Percentiles rank a stretch among this genome's conserved stretches.
phyloP scores from a whole-genome alignment of 2,113 vertebrate genomes.

The Pseudorasbora parva region DNA sequence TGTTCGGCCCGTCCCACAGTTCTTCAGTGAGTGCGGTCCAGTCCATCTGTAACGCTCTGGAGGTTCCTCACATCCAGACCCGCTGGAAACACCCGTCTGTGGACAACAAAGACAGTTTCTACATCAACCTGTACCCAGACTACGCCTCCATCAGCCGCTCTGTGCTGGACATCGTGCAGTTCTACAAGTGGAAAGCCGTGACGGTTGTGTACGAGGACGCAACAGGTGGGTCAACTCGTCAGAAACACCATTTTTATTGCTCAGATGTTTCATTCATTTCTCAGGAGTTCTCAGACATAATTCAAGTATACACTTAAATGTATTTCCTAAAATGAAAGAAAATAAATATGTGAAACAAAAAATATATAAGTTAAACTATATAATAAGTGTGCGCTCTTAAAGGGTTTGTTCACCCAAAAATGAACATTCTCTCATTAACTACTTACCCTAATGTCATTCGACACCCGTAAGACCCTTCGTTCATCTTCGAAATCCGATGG shows the following conservation, averaged over 20 bases:
- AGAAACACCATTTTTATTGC: neutral
- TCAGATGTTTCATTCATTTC: neutral
- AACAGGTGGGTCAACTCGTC: conserved; percentile 80
- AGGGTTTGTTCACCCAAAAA: too few relatives aligned
- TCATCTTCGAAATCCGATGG: too few relatives aligned
- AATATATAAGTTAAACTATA: neutral
- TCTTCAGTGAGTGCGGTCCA: conserved; percentile 96
- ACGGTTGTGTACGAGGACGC: conserved; percentile 98
- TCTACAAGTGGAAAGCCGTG: conserved; percentile 93
- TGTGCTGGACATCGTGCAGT: conserved; percentile 91
- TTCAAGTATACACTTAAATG: neutral
- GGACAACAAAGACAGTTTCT: conserved; percentile 93
- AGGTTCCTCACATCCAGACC: conserved; percentile 98
- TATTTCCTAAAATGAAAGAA: neutral
- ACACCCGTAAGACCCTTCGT: too few relatives aligned
- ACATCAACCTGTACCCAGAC: conserved; percentile 96
- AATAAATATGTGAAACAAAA: neutral
- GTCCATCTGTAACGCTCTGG: conserved; percentile 96
- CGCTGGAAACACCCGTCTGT: conserved; percentile 94
- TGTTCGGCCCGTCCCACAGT: conserved; percentile 95
- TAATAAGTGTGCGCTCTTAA: too few relatives aligned
- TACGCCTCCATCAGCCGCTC: conserved; percentile 93
- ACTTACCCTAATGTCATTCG: too few relatives aligned
- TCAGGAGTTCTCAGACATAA: neutral
- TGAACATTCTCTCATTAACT: too few relatives aligned